A percentile compares a stretch with the other conserved stretches of the same genome.
Conservation (phyloP, 30 jellyfish, hydroid and myxozoan genomes). For the Hydra vulgaris region DNA sequence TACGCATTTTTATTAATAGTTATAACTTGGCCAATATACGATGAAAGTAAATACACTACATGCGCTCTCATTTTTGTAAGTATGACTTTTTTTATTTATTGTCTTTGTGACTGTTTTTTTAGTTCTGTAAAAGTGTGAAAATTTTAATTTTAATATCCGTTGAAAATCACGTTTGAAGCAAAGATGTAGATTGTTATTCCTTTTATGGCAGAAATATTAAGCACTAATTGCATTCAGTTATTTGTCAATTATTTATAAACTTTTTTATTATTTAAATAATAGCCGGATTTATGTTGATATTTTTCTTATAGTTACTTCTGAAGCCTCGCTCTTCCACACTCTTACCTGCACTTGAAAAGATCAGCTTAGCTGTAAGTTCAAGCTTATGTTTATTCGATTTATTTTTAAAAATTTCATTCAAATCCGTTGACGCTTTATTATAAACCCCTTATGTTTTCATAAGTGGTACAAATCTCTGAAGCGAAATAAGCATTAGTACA, state of each 20-base stretch:
- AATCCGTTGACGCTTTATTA: neutral
- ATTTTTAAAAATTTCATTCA: neutral
- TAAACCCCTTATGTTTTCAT: neutral
- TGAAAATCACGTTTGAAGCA: no score
- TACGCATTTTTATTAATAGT: slow-evolving; percentile 4
- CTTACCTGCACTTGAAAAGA: slow-evolving; percentile 19
- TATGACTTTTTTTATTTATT: neutral
- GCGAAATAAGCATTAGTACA: neutral
- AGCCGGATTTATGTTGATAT: neutral
- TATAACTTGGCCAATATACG: slow-evolving; percentile 22
- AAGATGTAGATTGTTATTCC: no score
- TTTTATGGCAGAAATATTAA: no score
- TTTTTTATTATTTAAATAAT: no score
- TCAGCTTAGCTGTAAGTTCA: slow-evolving; percentile 9
- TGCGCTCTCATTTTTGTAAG: slow-evolving; percentile 25
- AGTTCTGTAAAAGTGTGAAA: neutral
- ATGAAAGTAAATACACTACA: neutral
- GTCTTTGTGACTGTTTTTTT: neutral
- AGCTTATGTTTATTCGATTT: neutral
- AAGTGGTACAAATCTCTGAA: neutral
- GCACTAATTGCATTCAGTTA: no score
- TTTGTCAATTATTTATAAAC: neutral
- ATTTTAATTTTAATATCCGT: no score
- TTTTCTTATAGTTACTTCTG: slow-evolving; percentile 15
- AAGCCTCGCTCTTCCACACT: slow-evolving; percentile 26